Evolutionary conservation across 2,113 vertebrate genomes (phyloP), one percentile per base, ranked within the genome.

Genomic region (Anser cygnoides): DNA sequence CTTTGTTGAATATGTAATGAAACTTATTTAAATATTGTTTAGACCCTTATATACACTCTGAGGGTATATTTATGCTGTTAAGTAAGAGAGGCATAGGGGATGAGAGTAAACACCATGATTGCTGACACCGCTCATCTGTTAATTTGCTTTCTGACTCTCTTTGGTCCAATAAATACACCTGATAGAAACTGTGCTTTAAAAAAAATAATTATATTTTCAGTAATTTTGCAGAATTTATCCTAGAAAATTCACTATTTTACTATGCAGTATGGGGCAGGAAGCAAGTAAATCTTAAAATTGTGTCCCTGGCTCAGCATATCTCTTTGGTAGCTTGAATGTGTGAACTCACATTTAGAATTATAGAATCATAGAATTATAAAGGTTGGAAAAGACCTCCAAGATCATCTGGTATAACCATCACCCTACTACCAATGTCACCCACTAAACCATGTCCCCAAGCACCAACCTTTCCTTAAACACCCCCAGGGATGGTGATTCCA

Each of bases 51-150:
- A 63, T 22, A 59, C 8, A 88, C 33, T 67, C 13, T 54, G 37
- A 72, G 29, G 13, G 5, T 9, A 58, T 71, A 52, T 39, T 90
- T 71, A 35, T 33, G 5, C 6, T 54, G 15, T 37, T 54, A 75
- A 75, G 1, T 63, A 63, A 76, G 17, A 59, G 25, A 71, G 5
- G 13, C 5, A 11, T 35, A 21, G 11, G 19, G 8, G 37, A 4
- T 41, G 21, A 87, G 8, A 19, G 73, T 58, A 26, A 62, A 7
- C 0, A 2, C 5, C 1, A 0, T 41, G 59, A 31, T 37, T 87
- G 44, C 25, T 19, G 11, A 63, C 28, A 65, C 12, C 63, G 20
- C 28, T 57, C 7, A 21, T 31, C 39, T 43, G 2, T 43, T 82
- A 49, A 1, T 19, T 78, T 78, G 11, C 12, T 78, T 87, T 31